phyloP scores from a whole-genome alignment of 2,113 vertebrate species.

The Sturnira hondurensis region DNA sequence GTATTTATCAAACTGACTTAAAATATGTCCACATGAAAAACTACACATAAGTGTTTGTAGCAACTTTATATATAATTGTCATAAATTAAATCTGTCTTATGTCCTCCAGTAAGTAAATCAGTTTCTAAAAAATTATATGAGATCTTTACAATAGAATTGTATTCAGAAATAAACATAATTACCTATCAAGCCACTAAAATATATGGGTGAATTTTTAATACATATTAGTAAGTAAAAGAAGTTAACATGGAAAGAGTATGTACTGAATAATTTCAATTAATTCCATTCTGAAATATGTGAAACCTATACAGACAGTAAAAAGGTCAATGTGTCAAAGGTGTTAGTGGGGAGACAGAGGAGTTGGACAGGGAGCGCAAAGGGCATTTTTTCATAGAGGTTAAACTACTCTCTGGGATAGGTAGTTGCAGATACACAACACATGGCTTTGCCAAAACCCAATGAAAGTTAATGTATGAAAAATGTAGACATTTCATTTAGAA shows the following conservation, averaged over 20 bases:
- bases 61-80: neutral
- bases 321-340: neutral
- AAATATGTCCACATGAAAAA: neutral
- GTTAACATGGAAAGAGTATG: neutral
- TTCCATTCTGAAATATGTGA: neutral
- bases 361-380: neutral
- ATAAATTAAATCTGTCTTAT: neutral
- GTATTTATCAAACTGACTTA: neutral
- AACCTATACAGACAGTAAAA: neutral
- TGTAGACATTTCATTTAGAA: neutral
- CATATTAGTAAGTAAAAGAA: neutral
- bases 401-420: neutral
- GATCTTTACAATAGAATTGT: neutral
- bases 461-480: neutral
- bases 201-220: neutral
- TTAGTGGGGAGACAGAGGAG: fast-evolving
- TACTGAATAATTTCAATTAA: neutral
- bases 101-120: neutral
- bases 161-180: neutral
- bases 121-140: neutral
- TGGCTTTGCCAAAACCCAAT: neutral
- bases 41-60: neutral
- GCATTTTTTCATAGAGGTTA: neutral
- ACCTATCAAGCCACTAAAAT: neutral
- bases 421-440: neutral